phyloP scores from a whole-genome alignment of 2,888 invertebrate genomes.

The Trissolcus japonicus region DNA sequence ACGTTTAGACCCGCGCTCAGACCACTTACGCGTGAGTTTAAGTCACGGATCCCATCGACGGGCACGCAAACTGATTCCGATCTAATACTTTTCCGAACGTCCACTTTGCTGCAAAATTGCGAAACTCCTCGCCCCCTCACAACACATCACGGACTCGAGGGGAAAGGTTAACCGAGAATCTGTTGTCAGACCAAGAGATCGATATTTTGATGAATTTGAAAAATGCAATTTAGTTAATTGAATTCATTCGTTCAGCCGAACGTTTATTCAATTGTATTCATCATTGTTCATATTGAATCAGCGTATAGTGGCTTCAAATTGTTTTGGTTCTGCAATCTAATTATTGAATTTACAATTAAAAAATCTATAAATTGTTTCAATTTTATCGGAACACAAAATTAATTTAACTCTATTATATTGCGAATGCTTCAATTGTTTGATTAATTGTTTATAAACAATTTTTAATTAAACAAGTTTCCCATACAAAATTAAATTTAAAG shows the following conservation, averaged over 20 bases:
- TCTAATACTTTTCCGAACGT: slow-evolving; percentile 32
- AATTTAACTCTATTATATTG: too few relatives aligned
- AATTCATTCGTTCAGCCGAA: slow-evolving; percentile 8
- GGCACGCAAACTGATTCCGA: slow-evolving; percentile 43
- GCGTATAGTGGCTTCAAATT: too few relatives aligned
- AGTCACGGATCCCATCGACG: slow-evolving; percentile 21
- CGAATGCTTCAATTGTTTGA: too few relatives aligned
- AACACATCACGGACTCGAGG: slow-evolving; percentile 2
- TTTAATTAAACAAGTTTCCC: too few relatives aligned
- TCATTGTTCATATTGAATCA: not conserved
- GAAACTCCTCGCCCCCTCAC: slow-evolving; percentile 7
- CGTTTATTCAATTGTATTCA: slow-evolving; percentile 10
- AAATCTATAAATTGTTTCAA: too few relatives aligned
- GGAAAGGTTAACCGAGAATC: slow-evolving; percentile 3
- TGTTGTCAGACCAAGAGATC: slow-evolving; percentile 12
- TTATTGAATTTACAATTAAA: too few relatives aligned
- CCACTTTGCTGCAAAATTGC: slow-evolving; percentile 24
- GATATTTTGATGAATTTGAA: slow-evolving; percentile 12
- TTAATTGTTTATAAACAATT: too few relatives aligned
- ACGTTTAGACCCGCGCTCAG: slow-evolving; percentile 21
- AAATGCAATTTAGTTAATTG: slow-evolving; percentile 11
- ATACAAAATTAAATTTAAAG: too few relatives aligned
- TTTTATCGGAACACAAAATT: too few relatives aligned
- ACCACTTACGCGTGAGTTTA: slow-evolving; percentile 37
- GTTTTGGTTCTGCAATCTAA: too few relatives aligned